A percentile compares a stretch with the other conserved stretches of the same genome.
Conservation (phyloP, 1,140 invertebrate genomes). For the Drosophila ohnishii region DNA sequence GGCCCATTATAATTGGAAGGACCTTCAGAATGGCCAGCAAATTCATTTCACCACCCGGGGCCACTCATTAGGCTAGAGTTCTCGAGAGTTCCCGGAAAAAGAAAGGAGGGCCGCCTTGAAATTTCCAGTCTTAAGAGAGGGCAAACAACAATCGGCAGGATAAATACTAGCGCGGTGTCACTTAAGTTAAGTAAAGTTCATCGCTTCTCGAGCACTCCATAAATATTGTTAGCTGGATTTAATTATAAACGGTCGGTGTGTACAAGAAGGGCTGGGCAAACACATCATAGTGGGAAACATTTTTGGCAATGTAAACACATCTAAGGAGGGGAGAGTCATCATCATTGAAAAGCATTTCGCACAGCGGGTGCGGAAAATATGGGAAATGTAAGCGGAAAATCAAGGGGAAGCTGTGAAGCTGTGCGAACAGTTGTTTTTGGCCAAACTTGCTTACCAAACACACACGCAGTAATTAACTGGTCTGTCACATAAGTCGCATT, state of each 20-base stretch:
- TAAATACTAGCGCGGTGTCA: constrained; percentile 31
- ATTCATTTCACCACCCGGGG: constrained; percentile 10
- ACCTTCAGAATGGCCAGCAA: not conserved
- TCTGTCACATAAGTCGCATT: constrained; percentile 80
- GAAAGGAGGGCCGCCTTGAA: not conserved
- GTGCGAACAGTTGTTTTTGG: constrained; percentile 52
- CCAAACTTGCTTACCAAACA: constrained; percentile 48
- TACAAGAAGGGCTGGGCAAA: constrained; percentile 57
- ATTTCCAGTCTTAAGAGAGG: constrained; percentile 7
- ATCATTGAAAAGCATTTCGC: constrained; percentile 67
- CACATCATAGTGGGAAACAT: constrained; percentile 42
- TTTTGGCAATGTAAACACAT: constrained; percentile 68
- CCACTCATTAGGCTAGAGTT: constrained; percentile 25
- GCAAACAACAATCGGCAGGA: constrained; percentile 16
- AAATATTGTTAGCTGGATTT: constrained; percentile 69
- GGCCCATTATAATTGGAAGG: constrained; percentile 25
- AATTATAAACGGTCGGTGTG: constrained; percentile 58
- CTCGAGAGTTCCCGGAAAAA: not conserved
- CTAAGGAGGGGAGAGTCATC: not conserved
- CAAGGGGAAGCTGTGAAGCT: not conserved
- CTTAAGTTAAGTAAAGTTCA: constrained; percentile 25
- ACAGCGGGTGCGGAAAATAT: constrained; percentile 8
- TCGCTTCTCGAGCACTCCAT: constrained; percentile 39
- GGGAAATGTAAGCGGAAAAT: constrained; percentile 11
- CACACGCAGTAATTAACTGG: constrained; percentile 70